phyloP scores from a whole-genome alignment of 2,113 vertebrate species.

The Oryzias curvinotus region DNA sequence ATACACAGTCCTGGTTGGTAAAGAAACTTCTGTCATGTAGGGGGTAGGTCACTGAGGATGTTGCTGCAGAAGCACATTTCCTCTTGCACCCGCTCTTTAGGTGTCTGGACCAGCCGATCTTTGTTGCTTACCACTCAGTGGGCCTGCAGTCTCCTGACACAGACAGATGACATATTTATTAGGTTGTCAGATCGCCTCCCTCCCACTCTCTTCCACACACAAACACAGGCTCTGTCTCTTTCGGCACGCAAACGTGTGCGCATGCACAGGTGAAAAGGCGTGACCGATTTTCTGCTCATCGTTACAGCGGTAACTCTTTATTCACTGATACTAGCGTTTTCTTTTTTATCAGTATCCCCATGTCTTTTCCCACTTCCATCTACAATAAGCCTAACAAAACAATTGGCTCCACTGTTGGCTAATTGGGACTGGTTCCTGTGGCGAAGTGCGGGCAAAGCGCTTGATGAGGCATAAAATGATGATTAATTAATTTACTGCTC shows the following conservation, averaged over 20 bases:
- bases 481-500: slow-evolving; percentile 99
- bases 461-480: slow-evolving; percentile 99
- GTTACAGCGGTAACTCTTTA: neutral
- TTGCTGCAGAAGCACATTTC: slow-evolving; percentile 68
- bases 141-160: slow-evolving; percentile 83
- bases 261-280: slow-evolving; percentile 2
- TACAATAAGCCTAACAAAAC: slow-evolving; percentile 87
- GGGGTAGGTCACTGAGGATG: slow-evolving; percentile 66
- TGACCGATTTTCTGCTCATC: slow-evolving; percentile 1
- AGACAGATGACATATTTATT: slow-evolving; percentile 97
- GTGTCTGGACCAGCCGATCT: slow-evolving; percentile 76
- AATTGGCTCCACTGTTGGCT: slow-evolving; percentile 89
- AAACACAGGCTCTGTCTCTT: neutral
- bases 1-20: slow-evolving; percentile 19
- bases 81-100: slow-evolving; percentile 47
- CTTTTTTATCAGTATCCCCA: neutral
- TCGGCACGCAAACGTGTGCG: slow-evolving; percentile 2
- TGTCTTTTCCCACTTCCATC: slow-evolving; percentile 9
- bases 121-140: slow-evolving; percentile 83
- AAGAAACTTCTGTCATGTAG: slow-evolving; percentile 46
- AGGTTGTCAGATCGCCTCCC: slow-evolving; percentile 86
- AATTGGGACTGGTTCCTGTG: slow-evolving; percentile 84
- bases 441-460: slow-evolving; percentile 88
- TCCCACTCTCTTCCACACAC: slow-evolving; percentile 27
- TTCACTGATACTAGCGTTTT: neutral